These are phyloP conservation scores for Heterohyrax brucei DNA, from an alignment of 2,797 vertebrate species.

Conservation along the genomic window DNA sequence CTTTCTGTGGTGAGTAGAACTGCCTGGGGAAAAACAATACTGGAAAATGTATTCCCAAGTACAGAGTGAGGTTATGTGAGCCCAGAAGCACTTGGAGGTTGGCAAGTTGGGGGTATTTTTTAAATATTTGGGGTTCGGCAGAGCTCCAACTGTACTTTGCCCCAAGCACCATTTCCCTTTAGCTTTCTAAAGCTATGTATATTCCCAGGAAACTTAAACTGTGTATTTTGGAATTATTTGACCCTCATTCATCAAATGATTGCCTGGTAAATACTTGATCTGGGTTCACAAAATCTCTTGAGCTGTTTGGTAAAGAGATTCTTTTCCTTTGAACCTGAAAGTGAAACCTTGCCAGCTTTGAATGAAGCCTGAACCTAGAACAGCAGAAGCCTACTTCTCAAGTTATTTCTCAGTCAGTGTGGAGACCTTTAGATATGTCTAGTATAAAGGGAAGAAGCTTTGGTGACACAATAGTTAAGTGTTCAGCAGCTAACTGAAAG, in stretches of 20 bases:
- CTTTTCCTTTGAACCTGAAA: conserved; percentile 64
- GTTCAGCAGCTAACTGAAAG: background rate
- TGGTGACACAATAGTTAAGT: background rate
- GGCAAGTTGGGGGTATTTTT: conserved; percentile 70
- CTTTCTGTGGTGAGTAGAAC: conserved; percentile 68
- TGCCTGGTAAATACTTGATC: conserved; percentile 75
- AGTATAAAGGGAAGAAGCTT: background rate
- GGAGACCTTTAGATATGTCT: background rate
- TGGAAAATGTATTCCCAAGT: conserved; percentile 63
- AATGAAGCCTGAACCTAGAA: conserved; percentile 63
- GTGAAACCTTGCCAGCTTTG: conserved; percentile 66
- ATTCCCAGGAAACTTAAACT: conserved; percentile 78
- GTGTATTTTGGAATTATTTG: conserved; percentile 81
- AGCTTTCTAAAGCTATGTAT: conserved; percentile 72
- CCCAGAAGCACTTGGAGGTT: conserved; percentile 66
- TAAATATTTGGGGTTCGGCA: conserved; percentile 72
- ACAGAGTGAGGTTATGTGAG: conserved; percentile 25
- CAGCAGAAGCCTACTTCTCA: conserved; percentile 56
- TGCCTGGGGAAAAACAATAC: conserved; percentile 63
- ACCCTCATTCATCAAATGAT: conserved; percentile 76
- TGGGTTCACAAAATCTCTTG: conserved; percentile 72
- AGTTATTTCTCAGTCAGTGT: conserved; percentile 62
- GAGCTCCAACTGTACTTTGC: conserved; percentile 73
- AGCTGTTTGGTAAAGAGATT: conserved; percentile 66
- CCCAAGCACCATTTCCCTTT: conserved; percentile 78